These are phyloP conservation scores for Apostichopus leukothele DNA, from an alignment of 53 echinoderm and acorn worm species.

Conservation along the genomic window DNA sequence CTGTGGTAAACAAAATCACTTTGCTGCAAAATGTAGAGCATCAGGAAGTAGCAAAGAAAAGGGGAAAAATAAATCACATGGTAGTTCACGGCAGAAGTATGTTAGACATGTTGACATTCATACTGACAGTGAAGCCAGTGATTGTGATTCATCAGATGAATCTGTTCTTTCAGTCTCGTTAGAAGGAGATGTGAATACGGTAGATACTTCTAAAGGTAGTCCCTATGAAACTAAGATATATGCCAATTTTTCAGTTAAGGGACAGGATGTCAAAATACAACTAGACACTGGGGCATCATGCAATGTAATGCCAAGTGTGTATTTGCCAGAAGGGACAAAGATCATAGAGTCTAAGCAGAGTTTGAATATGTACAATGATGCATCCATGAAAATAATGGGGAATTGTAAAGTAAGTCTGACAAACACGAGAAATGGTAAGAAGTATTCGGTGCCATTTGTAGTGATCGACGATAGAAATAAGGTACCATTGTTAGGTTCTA, in stretches of 20 bases:
- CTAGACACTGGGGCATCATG: slow-evolving; percentile 39
- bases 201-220: background rate
- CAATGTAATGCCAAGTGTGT: slow-evolving; percentile 30
- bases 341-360: slow-evolving; percentile 10
- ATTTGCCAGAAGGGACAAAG: slow-evolving; percentile 11
- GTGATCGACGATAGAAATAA: background rate
- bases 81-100: background rate
- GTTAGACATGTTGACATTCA: background rate
- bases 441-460: slow-evolving; percentile 55
- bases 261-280: slow-evolving; percentile 31
- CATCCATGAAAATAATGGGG: too few species aligned
- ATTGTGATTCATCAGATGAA: background rate
- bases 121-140: background rate
- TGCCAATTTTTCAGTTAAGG: background rate
- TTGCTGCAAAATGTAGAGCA: slow-evolving; percentile 3
- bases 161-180: slow-evolving; percentile 9
- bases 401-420: too few species aligned
- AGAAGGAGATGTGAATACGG: background rate
- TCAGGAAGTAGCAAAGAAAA: background rate
- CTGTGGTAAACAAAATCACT: slow-evolving; percentile 28
- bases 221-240: slow-evolving; percentile 17
- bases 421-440: slow-evolving; percentile 43
- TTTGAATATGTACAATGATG: too few species aligned
- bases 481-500: slow-evolving; percentile 46
- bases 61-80: background rate